phyloP scores from a whole-genome alignment of 2,797 vertebrate genomes.

The Chromobotia macracanthus region DNA sequence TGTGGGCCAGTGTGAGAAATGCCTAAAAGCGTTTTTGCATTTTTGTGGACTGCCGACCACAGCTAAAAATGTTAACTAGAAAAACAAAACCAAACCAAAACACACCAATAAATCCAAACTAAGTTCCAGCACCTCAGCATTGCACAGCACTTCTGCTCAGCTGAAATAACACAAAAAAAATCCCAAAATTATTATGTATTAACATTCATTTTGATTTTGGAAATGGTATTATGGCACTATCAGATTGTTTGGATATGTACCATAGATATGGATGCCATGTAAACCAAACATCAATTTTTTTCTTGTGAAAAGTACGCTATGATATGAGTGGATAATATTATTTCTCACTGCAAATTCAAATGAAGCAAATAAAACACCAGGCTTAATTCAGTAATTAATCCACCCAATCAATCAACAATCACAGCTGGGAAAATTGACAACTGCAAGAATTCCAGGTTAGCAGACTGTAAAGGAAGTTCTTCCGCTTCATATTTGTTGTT shows the following conservation, averaged over 20 bases:
- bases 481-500: constrained; percentile 14
- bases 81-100: constrained; percentile 39
- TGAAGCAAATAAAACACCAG: not conserved
- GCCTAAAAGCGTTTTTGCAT: constrained; percentile 41
- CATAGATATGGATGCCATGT: not conserved
- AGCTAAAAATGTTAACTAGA: constrained; percentile 44
- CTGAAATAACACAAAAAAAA: not conserved
- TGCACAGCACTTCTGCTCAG: constrained; percentile 10
- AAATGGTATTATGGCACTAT: not conserved
- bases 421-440: not conserved
- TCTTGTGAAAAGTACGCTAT: too few relatives aligned
- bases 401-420: not conserved
- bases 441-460: not conserved
- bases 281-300: not conserved
- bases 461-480: constrained; percentile 10
- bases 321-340: too few relatives aligned
- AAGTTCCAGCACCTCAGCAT: constrained; percentile 6
- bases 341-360: not conserved
- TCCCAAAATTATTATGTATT: too few relatives aligned
- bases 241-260: not conserved
- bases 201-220: not conserved
- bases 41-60: constrained; percentile 38
- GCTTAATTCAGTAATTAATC: not conserved
- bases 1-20: constrained; percentile 33
- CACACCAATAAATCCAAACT: constrained; percentile 39